These are phyloP conservation scores for Acleris cristana DNA, from an alignment of 2,888 invertebrate genomes.

Conservation along the genomic window DNA sequence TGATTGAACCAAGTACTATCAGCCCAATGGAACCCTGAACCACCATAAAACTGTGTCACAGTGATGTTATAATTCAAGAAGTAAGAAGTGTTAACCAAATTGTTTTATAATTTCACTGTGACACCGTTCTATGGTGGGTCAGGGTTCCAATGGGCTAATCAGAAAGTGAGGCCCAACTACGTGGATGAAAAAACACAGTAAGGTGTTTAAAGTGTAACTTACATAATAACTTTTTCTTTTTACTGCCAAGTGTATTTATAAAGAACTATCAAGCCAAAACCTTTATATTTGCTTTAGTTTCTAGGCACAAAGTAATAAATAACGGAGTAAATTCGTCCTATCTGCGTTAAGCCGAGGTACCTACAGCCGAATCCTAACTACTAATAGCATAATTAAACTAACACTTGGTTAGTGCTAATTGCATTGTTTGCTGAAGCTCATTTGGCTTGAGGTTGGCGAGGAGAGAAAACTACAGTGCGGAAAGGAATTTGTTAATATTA, in stretches of 20 bases:
- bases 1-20: no score
- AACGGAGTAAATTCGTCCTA: constrained; percentile 7
- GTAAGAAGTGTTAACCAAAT: no score
- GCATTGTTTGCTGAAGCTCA: constrained; percentile 34
- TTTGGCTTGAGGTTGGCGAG: constrained; percentile 16
- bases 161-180: no score
- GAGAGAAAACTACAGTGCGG: constrained; percentile 22
- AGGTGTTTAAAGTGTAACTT: no score
- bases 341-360: constrained; percentile 5
- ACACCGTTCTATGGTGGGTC: no score
- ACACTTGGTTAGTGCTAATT: constrained; percentile 35
- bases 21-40: no score
- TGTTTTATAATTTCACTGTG: no score
- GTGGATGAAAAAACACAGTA: no score
- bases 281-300: neutral
- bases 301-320: constrained; percentile 1
- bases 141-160: no score
- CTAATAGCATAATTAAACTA: constrained; percentile 33
- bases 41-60: no score
- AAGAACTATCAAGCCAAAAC: neutral
- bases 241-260: neutral
- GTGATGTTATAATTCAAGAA: no score
- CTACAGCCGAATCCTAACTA: constrained; percentile 15
- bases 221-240: neutral
- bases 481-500: neutral